These are phyloP conservation scores for Escarpia spicata DNA, from an alignment of 2,888 invertebrate species.

Conservation along the genomic window DNA sequence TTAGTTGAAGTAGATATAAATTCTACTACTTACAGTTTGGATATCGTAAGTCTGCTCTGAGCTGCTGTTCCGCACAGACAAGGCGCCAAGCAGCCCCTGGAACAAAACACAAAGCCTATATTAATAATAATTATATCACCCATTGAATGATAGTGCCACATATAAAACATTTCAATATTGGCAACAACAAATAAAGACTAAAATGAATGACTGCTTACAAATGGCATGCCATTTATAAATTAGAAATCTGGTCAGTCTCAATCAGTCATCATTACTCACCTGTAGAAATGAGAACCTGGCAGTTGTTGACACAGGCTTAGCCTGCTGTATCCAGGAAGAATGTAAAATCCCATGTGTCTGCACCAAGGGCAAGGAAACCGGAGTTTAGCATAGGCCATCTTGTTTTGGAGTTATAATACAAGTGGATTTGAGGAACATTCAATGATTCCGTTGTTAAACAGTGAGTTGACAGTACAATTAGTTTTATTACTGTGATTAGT, in stretches of 20 bases:
- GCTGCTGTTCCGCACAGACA: neutral
- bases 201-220: neutral
- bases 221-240: neutral
- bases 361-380: neutral
- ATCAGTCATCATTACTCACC: neutral
- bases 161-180: neutral
- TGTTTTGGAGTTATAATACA: neutral
- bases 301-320: neutral
- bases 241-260: too few species aligned
- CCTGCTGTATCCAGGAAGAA: slow-evolving; percentile 13
- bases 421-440: neutral
- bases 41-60: neutral
- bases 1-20: neutral
- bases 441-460: neutral
- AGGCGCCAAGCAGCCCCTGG: neutral
- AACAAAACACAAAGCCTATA: neutral
- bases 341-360: neutral
- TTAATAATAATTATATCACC: neutral
- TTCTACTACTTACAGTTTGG: neutral
- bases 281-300: neutral
- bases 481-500: neutral
- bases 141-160: neutral
- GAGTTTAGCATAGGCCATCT: neutral
- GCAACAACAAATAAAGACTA: neutral
- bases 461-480: neutral